Percentiles rank a stretch among this genome's conserved stretches.
Evolutionary conservation across 2,797 vertebrate species (phyloP).

Genomic region (Ceryle rudis): DNA sequence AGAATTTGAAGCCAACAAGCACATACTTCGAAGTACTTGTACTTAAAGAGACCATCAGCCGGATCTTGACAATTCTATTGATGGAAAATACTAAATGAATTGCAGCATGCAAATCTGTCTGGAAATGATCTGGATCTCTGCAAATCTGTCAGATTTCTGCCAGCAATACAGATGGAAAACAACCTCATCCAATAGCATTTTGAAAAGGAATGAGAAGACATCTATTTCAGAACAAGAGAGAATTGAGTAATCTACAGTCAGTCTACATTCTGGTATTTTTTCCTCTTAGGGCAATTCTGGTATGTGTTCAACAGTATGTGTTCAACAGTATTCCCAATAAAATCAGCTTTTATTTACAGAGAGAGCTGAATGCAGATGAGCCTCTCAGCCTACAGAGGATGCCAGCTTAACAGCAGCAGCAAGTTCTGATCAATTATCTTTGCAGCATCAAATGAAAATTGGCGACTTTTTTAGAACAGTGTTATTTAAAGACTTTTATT

Average conservation of each 20-base stretch:
- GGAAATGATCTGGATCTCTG: neutral
- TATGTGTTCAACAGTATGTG: neutral
- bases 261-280: neutral
- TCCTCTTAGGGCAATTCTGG: neutral
- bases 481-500: constrained; percentile 18
- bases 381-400: neutral
- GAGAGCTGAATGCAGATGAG: neutral
- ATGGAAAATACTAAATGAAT: constrained; percentile 43
- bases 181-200: neutral
- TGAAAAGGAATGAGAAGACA: constrained; percentile 4
- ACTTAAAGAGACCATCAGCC: neutral
- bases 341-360: neutral
- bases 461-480: neutral
- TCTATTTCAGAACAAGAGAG: constrained; percentile 16
- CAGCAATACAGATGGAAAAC: constrained; percentile 18
- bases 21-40: neutral
- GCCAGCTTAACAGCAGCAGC: neutral
- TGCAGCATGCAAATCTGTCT: constrained; percentile 4
- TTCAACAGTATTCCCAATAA: neutral
- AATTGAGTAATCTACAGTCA: neutral
- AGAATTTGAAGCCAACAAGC: neutral
- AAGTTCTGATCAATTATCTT: constrained; percentile 32
- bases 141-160: constrained; percentile 2
- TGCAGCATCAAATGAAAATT: neutral
- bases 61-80: constrained; percentile 28